These are phyloP conservation scores for Temnopleurus reevesii DNA, from an alignment of 53 echinoderm and acorn worm species.

Conservation along the genomic window DNA sequence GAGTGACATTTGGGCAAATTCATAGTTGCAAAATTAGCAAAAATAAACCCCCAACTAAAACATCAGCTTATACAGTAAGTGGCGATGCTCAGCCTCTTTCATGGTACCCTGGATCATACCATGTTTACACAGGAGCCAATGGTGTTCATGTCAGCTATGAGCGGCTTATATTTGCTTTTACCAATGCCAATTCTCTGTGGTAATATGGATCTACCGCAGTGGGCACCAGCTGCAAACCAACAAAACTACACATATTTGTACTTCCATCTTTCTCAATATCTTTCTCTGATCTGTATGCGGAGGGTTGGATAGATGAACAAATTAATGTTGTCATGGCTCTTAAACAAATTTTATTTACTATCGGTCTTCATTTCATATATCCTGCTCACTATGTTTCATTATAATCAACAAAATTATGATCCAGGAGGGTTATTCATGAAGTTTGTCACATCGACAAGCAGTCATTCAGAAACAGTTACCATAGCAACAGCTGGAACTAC, in stretches of 20 bases:
- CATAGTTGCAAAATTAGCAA: too few species aligned
- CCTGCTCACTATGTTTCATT: too few species aligned
- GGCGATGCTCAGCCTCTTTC: not conserved
- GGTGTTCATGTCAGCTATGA: slow-evolving; percentile 40
- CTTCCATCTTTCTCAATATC: not conserved
- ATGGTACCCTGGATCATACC: not conserved
- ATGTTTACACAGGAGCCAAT: slow-evolving; percentile 35
- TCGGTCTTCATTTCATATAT: too few species aligned
- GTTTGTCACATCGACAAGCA: too few species aligned
- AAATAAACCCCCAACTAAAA: not conserved
- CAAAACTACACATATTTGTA: not conserved
- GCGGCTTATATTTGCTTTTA: slow-evolving; percentile 18
- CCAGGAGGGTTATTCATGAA: too few species aligned
- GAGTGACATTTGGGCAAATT: too few species aligned
- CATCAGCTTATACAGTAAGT: not conserved
- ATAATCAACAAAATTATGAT: too few species aligned
- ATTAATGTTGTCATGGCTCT: not conserved
- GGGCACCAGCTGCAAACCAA: slow-evolving; percentile 8
- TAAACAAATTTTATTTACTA: not conserved
- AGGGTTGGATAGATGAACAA: not conserved
- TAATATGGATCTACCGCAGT: not conserved
- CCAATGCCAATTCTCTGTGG: not conserved
- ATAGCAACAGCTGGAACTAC: too few species aligned
- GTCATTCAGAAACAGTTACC: too few species aligned
- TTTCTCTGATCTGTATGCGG: not conserved